Evolutionary conservation across 1,140 invertebrate species (phyloP), one percentile per base, ranked within the genome.

Genomic region (Pseudoatta argentina): DNA sequence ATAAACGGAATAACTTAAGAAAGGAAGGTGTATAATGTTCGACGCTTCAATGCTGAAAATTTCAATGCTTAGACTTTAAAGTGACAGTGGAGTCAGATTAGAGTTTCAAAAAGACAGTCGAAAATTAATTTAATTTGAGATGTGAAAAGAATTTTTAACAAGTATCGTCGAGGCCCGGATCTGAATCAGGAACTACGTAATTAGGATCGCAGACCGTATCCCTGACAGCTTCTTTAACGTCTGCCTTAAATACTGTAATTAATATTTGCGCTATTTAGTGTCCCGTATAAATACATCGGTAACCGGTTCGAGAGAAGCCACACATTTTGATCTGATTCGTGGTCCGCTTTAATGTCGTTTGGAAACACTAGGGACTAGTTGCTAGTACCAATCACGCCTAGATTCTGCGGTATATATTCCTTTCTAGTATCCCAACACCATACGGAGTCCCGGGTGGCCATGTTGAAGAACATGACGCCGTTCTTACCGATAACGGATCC

Each of bases 341-440:
- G 95, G 89, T 98, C 97, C 0, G 98, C 94, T 94, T 97, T 97
- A 48, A 98, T 93, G 89, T 98, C 97, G 90, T 98, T 98, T 0
- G 97, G 97, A 91, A 98, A 98, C 16, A 97, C 94, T 8, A 98
- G 92, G 0, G 96, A 96, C 8, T 95, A 94, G 2, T 95, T 95
- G 88, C 96, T 96, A 6, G 94, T 91, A 0, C 96, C 96, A 3
- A 97, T 93, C 0, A 97, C 94, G 0, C 96, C 96, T 55, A 96
- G 94, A 91, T 97, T 97, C 7, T 94, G 93, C n/a, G 96, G 96
- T 63, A 94, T 95, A 89, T 97, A 97, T 1, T 97, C 96, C 88
- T 97, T 97, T 0, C 95, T 95, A 0, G 96, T 97, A 90, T 98
- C 97, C 97, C 97, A 98, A 91, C 98, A 98, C 57, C 97, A 97